Evolutionary conservation across 2,113 vertebrate species (phyloP), one percentile per base, ranked within the genome.

Genomic region (Peromyscus californicus): DNA sequence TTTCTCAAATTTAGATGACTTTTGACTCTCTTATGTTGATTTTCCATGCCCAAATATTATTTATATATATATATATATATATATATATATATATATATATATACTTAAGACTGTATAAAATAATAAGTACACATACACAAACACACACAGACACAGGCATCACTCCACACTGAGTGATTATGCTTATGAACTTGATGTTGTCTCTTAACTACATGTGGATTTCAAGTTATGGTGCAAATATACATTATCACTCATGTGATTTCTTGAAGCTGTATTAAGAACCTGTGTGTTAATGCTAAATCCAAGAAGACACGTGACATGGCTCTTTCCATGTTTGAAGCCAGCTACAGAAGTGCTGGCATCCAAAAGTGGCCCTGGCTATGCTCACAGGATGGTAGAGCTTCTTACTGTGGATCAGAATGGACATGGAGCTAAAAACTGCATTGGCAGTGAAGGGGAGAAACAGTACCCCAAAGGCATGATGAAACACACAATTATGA

Each of bases 391-490:
- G 45, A 92, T 61, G 19, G 3, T 57, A 75, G 85, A 17, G 0
- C 48, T 93, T 70, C 33, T 61, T 42, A 45, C 11, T 36, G 22
- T 63, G 17, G 5, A 76, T 86, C 48, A 51, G 65, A 92, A 75
- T 16, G 3, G n/a, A 15, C 9, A 3, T 36, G 42, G n/a, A 83
- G 33, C 42, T 85, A 42, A 91, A 93, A 79, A 95, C 2, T 74
- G 36, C 7, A 26, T 42, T 59, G 24, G 5, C n/a, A 22, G 1
- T 12, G 9, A 16, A 31, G 5, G 0, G 26, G 11, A 80, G 5
- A 57, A 7, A 31, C 22, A 7, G 21, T 70, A 48, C 85, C 36
- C 36, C 74, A 72, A 89, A 96, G 8, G 24, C 21, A 12, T 76
- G 7, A 29, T 89, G 91, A 90, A 95, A 65, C 78, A 67, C 3